Evolutionary conservation across 2,888 invertebrate genomes (phyloP), one percentile per base, ranked within the genome.

Genomic region (Sarcophaga caerulescens): DNA sequence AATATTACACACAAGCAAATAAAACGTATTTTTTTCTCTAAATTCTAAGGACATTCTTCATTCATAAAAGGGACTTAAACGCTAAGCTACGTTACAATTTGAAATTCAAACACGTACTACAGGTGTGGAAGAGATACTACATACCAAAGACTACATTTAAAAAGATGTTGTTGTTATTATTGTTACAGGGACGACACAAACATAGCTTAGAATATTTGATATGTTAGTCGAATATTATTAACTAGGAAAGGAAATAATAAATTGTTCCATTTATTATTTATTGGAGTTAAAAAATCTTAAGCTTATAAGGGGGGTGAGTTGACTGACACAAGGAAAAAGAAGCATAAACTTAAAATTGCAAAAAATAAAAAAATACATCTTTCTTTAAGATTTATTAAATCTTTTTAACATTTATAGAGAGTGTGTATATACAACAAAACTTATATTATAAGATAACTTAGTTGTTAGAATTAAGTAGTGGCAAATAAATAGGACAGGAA

Each of bases 371-470:
- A 66, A 35, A 35, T 6, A 35, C 10, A 35, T 35, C 35, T 35
- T 35, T 35, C 35, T 35, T 12, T 25, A 70, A 77, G 71, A 83
- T 83, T 84, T 79, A 75, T 79, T 79, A 71, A 70, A 75, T 81
- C 14, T 19, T 47, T 69, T 62, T 62, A 52, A 78, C 47, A 45
- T 12, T 45, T 35, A 21, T 66, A 66, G 45, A 2, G 21, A 59
- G 21, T 35, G 45, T n/a, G 17, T 70, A 70, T 70, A 52, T 70
- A 78, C 78, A 79, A 78, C 78, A 79, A 79, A 78, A 1, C 69
- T 70, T 70, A 75, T 0, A 17, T 59, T 25, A 25, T 45, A 79
- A 5, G 59, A 47, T 45, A 66, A 25, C 45, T 82, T 82, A 77
- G 3, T 14, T 14, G 66, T 70, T 66, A 65, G 78, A n/a, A 62